Evolutionary conservation across 2,113 vertebrate genomes (phyloP), one percentile per base, ranked within the genome.

Genomic region (Gobius niger): DNA sequence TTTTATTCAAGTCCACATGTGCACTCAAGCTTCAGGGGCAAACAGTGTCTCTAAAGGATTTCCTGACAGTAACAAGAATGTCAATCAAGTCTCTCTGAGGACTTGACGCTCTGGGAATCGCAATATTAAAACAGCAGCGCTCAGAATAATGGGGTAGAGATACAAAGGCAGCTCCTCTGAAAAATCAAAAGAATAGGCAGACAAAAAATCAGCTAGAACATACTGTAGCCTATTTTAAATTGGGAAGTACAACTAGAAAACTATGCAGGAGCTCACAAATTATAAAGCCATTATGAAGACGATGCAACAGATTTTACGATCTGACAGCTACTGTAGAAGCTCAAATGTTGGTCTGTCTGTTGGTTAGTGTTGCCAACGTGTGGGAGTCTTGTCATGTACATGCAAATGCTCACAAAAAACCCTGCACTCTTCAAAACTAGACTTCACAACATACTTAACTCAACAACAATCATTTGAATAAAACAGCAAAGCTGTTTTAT

Each of bases 31-130:
- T 15, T 7, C 18, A 56, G 7, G 40, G 71, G 72, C 75, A 76
- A 71, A 51, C 78, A 72, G 68, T 47, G 65, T 75, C 77, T 72
- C 59, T 82, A 85, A 82, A 85, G 68, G 73, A 77, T 78, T 82
- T 81, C 80, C 80, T 83, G 82, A 63, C 69, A 70, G 65, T 81
- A 88, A 89, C 68, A 72, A 53, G 59, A 65, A 56, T 53, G 82
- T 82, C 82, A 81, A 70, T 83, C 78, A 83, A 51, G 56, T 47
- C 41, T 83, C 80, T 76, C 75, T 64, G 12, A 72, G 76, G 68
- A 19, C 34, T 70, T 53, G 62, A 69, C 34, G 73, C 70, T 74
- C 72, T 66, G 61, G 44, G 18, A 52, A 61, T 80, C 56, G 78
- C 66, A 42, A 67, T 72, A 60, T 64, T 69, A 66, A 57, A 63